Evolutionary conservation across 2,113 vertebrate genomes (phyloP).

Genomic region (Rhagologus leucostigma): DNA sequence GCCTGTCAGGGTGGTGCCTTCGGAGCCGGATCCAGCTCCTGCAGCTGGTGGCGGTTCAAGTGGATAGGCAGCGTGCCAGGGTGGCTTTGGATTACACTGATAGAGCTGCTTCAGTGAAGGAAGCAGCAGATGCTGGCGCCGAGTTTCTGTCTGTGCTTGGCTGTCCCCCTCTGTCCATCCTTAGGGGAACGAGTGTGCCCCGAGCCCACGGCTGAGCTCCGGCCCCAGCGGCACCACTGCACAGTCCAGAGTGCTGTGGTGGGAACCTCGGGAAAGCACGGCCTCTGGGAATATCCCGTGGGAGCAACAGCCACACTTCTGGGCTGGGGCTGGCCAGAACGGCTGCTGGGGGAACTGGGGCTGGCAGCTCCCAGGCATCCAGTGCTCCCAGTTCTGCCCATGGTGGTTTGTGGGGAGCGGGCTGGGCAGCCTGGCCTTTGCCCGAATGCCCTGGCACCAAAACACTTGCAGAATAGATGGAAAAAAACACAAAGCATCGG

Average conservation of each 20-base stretch:
- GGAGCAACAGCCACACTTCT: neutral
- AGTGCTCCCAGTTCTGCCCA: neutral
- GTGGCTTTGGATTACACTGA: neutral
- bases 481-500: neutral
- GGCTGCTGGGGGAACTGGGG: neutral
- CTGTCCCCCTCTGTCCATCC: neutral
- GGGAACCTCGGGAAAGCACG: accelerated
- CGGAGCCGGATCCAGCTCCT: neutral
- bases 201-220: accelerated
- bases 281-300: accelerated
- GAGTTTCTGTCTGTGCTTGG: neutral
- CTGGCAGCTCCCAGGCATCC: neutral
- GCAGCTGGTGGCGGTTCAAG: neutral
- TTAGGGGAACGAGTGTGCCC: accelerated
- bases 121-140: neutral
- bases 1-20: neutral
- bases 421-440: neutral
- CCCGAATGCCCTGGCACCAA: neutral
- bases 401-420: accelerated
- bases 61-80: neutral
- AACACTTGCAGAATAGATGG: neutral
- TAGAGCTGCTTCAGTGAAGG: neutral
- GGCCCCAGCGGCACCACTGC: accelerated
- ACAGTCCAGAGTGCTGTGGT: neutral
- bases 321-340: neutral